phyloP scores from a whole-genome alignment of 2,113 vertebrate species.

The Corydoras maculifer region DNA sequence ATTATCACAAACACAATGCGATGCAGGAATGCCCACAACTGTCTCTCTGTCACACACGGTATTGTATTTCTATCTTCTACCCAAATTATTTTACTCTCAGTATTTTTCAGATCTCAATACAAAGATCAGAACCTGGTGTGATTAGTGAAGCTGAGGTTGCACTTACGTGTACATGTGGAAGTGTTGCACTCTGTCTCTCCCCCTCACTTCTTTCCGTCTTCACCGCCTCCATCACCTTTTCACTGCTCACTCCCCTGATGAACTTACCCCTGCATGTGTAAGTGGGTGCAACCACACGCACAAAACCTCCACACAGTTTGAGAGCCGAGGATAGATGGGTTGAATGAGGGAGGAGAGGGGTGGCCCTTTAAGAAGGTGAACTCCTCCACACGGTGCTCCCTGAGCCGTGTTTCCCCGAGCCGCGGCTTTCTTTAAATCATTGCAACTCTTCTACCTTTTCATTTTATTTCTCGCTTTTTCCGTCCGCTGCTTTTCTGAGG shows the following conservation, averaged over 20 bases:
- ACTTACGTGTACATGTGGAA: neutral
- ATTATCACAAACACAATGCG: no score
- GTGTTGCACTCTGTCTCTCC: neutral
- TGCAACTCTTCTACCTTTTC: neutral
- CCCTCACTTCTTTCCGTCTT: neutral
- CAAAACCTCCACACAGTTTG: slow-evolving; percentile 1
- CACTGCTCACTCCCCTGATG: neutral
- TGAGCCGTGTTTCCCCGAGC: neutral
- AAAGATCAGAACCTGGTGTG: neutral
- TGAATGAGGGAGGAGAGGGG: neutral
- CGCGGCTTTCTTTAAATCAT: neutral
- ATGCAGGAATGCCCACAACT: no score
- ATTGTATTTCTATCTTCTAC: no score
- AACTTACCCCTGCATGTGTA: neutral
- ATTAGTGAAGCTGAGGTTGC: neutral
- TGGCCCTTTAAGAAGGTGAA: slow-evolving; percentile 18
- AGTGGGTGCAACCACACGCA: neutral
- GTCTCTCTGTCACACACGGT: no score
- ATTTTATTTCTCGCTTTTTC: neutral
- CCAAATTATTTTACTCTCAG: neutral
- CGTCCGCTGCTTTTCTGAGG: neutral
- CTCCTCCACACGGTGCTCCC: neutral
- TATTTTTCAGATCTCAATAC: no score
- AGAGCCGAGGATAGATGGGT: neutral
- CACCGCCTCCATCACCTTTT: neutral